Evolutionary conservation across 2,113 vertebrate genomes (phyloP), one percentile per base, ranked within the genome.

Genomic region (Phylloscopus trochilus): DNA sequence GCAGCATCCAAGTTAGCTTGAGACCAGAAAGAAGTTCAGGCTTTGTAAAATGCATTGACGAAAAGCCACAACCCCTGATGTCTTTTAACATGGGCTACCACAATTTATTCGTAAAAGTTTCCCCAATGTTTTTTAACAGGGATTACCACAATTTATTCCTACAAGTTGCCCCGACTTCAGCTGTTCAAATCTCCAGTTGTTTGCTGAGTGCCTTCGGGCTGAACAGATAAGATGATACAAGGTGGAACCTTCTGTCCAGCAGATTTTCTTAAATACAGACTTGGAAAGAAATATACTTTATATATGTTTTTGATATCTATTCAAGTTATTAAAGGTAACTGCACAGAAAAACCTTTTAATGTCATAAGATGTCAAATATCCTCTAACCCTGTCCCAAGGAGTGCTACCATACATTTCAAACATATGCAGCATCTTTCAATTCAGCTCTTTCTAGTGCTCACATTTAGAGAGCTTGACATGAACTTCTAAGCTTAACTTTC

Each of bases 41-140:
- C 30, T 83, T 68, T 51, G 12, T 19, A 68, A 73, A 88, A 77
- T 28, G 35, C 5, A 15, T 35, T 22, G n/a, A 51, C 24, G 67
- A 77, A 80, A 72, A 76, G 2, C 14, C 16, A 56, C 33, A 58
- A 1, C 0, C 3, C 2, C 4, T 8, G 10, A 2, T 3, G 11
- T 12, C 73, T 16, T 31, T 49, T 80, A 43, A 30, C 6, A 8
- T 10, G 16, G 5, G 16, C 82, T 82, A 47, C 21, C 13, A 46
- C 14, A 35, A 33, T 30, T 85, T 41, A 22, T 53, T 69, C 41
- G 52, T 19, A 46, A 4, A 7, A 15, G 12, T 43, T 47, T 5
- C 2, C 5, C 4, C 12, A 13, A 3, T 0, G 3, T 27, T 74
- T 26, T n/a, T 39, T 87, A 31, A 21, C 19, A 9, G 6, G 12